These are phyloP conservation scores for Simalia tracyae DNA, from an alignment of 2,797 vertebrate genomes.

Conservation along the genomic window DNA sequence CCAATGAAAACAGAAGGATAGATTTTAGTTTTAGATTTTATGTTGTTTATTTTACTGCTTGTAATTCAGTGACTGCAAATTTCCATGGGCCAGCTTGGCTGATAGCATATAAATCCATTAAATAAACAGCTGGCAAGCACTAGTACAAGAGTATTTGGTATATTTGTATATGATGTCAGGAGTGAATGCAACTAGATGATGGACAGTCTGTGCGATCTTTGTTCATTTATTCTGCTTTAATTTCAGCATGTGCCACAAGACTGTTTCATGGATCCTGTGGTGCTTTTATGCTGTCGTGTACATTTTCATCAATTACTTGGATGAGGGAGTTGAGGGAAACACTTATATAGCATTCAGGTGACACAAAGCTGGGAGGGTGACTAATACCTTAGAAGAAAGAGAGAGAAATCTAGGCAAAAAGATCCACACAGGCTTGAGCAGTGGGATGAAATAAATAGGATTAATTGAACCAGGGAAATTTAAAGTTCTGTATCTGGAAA, in stretches of 20 bases:
- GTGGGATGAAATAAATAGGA: background rate
- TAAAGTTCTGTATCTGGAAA: background rate
- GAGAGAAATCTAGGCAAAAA: background rate
- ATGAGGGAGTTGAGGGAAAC: background rate
- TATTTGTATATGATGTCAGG: background rate
- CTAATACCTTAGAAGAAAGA: background rate
- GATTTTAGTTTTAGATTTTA: background rate
- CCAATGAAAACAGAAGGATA: background rate
- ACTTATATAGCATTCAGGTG: background rate
- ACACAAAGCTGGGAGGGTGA: background rate
- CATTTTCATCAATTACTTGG: background rate
- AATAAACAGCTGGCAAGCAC: background rate
- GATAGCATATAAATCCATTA: background rate
- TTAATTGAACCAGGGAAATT: background rate
- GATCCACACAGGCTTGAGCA: background rate
- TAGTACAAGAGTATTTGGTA: background rate
- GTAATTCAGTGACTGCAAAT: background rate
- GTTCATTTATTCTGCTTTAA: background rate
- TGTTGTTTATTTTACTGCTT: background rate
- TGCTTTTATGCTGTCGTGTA: background rate
- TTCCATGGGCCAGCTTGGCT: background rate
- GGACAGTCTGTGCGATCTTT: background rate
- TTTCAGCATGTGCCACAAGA: background rate
- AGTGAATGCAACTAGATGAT: background rate
- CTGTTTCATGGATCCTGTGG: background rate